These are phyloP conservation scores for Hemibates koningsi DNA, from an alignment of 2,113 vertebrate species.

Conservation along the genomic window DNA sequence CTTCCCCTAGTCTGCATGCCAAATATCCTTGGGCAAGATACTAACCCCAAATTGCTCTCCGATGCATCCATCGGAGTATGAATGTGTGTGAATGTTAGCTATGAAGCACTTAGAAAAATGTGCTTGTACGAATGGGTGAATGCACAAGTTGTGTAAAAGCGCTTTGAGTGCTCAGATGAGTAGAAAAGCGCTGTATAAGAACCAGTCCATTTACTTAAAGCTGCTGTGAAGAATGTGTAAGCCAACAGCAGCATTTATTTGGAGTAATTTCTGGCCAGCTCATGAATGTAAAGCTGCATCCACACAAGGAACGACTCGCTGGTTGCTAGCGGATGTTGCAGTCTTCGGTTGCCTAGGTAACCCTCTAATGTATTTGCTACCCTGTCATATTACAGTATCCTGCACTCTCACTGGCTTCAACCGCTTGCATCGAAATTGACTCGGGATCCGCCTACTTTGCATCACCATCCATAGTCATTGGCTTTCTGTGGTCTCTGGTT, in stretches of 20 bases:
- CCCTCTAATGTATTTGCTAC: neutral
- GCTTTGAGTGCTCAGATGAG: too few species aligned
- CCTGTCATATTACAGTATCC: neutral
- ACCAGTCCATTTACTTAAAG: neutral
- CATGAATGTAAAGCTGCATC: neutral
- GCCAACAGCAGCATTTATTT: neutral
- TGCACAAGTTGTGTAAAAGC: too few species aligned
- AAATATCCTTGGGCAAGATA: too few species aligned
- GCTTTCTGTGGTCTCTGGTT: neutral
- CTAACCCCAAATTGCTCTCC: too few species aligned
- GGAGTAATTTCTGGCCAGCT: neutral
- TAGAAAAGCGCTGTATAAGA: too few species aligned
- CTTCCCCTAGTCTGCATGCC: too few species aligned
- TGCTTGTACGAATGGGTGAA: too few species aligned
- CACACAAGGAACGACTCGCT: neutral
- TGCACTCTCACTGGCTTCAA: neutral
- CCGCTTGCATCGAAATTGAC: neutral
- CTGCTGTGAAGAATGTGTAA: neutral
- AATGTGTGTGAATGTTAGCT: too few species aligned
- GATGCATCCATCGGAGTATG: too few species aligned
- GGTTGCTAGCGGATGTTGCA: neutral
- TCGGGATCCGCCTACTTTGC: neutral
- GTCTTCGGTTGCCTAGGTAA: neutral
- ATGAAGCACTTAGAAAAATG: too few species aligned
- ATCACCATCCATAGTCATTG: neutral